phyloP scores from a whole-genome alignment of 2,797 vertebrate species.

The Tinamus major region DNA sequence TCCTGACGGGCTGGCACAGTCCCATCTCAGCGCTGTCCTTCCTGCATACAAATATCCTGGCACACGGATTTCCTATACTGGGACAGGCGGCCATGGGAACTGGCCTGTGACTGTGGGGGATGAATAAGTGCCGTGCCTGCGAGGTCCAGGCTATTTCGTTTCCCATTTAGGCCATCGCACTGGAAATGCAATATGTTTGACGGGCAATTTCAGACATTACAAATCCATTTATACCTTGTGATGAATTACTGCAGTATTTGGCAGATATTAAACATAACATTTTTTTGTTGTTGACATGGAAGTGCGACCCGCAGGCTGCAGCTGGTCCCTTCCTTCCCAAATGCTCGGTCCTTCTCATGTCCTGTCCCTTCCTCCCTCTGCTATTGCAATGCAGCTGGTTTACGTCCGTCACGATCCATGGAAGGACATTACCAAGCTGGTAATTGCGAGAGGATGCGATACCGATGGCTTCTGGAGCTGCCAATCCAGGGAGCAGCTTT shows the following conservation, averaged over 20 bases:
- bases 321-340: slow-evolving; percentile 68
- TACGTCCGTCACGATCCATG: slow-evolving; percentile 74
- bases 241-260: slow-evolving; percentile 80
- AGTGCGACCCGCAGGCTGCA: slow-evolving; percentile 74
- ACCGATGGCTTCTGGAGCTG: slow-evolving; percentile 76
- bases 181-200: slow-evolving; percentile 71
- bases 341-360: slow-evolving; percentile 64
- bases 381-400: slow-evolving; percentile 77
- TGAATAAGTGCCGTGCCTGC: slow-evolving; percentile 35
- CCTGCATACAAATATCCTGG: slow-evolving; percentile 25
- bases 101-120: slow-evolving; percentile 29
- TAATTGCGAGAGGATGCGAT: slow-evolving; percentile 75
- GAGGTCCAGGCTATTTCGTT: slow-evolving; percentile 38
- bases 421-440: slow-evolving; percentile 77
- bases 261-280: slow-evolving; percentile 71
- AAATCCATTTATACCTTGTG: slow-evolving; percentile 78
- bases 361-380: slow-evolving; percentile 56
- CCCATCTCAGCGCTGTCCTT: background rate
- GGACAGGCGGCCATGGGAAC: slow-evolving; percentile 54
- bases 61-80: slow-evolving; percentile 36
- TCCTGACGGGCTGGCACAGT: background rate
- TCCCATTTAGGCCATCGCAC: slow-evolving; percentile 2
- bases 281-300: slow-evolving; percentile 70
- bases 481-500: slow-evolving; percentile 69
- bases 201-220: slow-evolving; percentile 71